Evolutionary conservation across 2,888 invertebrate genomes (phyloP), one percentile per base, ranked within the genome.

Genomic region (Agrotis ipsilon): DNA sequence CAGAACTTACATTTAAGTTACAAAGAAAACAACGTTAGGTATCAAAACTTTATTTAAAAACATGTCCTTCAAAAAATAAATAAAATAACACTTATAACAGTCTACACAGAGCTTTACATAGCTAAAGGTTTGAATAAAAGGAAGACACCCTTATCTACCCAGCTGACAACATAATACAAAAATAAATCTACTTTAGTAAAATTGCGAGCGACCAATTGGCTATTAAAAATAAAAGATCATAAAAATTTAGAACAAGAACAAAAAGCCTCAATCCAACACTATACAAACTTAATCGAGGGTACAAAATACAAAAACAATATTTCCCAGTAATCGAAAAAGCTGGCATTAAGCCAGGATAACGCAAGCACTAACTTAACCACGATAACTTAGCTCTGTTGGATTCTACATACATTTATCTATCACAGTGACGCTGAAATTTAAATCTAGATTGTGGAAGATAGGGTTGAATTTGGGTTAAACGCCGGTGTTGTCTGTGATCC

Each of bases 401-500:
- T 72, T 72, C 67, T 79, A 84, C 54, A 74, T 59, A 69, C 64
- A 83, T 74, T 64, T 89, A 90, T 91, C 88, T 91, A 92, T 91
- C 91, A 91, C 90, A 91, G 91, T 83, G 72, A 68, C 59, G 72
- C 68, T 80, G 65, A 59, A 72, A 67, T 71, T 64, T 75, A 60
- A 74, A 60, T 71, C 78, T 83, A 82, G 69, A 60, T 39, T 73
- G 64, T 68, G 49, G 16, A 32, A 21, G 61, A 68, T 80, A 61
- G 64, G 80, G 82, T 72, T 63, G 51, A 68, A 57, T 75, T 54
- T 74, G 1, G 51, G 32, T 91, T 85, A 96, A 78, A 96, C 87
- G 72, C 96, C 96, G 0, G 96, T 94, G 81, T 91, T 95, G 72
- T 93, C 89, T 18, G 94, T 90, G 86, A 96, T 86, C 96, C 96